These are phyloP conservation scores for Graphium colonna DNA, from an alignment of 2,888 invertebrate species.

Conservation along the genomic window DNA sequence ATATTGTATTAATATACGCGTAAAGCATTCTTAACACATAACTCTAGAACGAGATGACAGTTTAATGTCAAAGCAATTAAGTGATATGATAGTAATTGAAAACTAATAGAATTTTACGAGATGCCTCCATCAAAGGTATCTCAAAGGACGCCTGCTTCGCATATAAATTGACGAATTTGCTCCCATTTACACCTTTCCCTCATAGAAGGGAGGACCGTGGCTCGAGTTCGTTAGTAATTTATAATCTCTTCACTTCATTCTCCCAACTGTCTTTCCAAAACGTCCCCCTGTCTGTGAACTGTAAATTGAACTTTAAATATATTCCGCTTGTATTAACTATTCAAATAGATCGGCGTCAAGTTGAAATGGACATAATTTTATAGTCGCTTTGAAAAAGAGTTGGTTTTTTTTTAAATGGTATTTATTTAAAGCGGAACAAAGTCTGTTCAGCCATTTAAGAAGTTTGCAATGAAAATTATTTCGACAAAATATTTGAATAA, in stretches of 20 bases:
- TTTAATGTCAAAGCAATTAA: conserved; percentile 12
- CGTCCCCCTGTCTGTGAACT: background rate
- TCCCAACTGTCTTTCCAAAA: conserved; percentile 34
- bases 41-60: background rate
- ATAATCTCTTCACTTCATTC: conserved; percentile 63
- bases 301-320: background rate
- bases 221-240: conserved; percentile 60
- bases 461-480: no score
- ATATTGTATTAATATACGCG: no score
- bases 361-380: no score
- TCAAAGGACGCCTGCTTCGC: conserved; percentile 72
- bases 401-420: no score
- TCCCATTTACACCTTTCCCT: conserved; percentile 71
- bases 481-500: no score
- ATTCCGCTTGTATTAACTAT: background rate
- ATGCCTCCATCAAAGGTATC: conserved; percentile 57
- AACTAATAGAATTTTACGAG: conserved; percentile 43
- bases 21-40: no score
- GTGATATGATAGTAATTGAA: conserved; percentile 21
- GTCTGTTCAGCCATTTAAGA: no score
- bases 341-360: no score
- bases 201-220: conserved; percentile 47
- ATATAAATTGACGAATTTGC: conserved; percentile 79
- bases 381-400: no score
- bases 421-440: no score